phyloP scores from a whole-genome alignment of 2,113 vertebrate genomes.

The Tachysurus fulvidraco region DNA sequence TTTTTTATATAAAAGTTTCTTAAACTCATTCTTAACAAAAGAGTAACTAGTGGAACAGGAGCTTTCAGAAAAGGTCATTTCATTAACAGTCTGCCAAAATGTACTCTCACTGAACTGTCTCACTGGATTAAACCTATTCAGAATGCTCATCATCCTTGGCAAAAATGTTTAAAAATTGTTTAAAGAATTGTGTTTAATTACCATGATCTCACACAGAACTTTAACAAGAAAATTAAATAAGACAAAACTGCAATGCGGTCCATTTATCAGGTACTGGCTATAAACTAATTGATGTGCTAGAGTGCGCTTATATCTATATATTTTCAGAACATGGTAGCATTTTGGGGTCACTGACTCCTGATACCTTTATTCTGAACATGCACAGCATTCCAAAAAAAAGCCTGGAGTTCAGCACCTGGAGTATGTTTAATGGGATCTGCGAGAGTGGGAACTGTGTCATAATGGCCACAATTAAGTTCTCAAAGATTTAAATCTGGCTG shows the following conservation, averaged over 20 bases:
- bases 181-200: background rate
- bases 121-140: background rate
- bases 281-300: background rate
- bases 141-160: background rate
- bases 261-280: background rate
- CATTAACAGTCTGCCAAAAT: background rate
- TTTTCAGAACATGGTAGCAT: background rate
- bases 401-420: background rate
- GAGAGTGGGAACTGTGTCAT: background rate
- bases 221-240: background rate
- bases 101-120: background rate
- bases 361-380: background rate
- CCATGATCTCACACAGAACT: background rate
- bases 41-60: background rate
- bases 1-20: background rate
- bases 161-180: background rate
- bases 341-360: background rate
- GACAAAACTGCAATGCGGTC: background rate
- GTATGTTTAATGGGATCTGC: background rate
- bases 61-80: background rate
- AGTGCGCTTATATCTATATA: background rate
- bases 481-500: background rate
- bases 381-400: background rate
- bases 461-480: background rate
- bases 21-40: background rate